Conservation (phyloP, 2,113 vertebrate genomes). For the Urocynchramus pylzowi region DNA sequence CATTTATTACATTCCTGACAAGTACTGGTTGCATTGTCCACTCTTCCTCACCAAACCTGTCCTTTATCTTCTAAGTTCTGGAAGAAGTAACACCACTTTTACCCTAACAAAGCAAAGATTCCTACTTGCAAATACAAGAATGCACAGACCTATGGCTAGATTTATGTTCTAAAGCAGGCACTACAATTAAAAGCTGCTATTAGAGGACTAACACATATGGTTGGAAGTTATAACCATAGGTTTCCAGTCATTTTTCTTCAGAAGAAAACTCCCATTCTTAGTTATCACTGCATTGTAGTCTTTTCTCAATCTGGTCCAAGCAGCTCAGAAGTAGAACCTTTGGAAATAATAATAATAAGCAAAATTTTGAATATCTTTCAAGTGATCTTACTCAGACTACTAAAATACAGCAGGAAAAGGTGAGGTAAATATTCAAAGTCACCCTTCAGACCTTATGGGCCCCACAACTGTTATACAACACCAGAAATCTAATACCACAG, state of each 20-base stretch:
- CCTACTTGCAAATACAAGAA: not conserved
- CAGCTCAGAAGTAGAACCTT: not conserved
- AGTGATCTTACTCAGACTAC: not conserved
- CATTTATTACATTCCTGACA: not conserved
- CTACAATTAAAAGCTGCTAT: not conserved
- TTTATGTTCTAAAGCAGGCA: not conserved
- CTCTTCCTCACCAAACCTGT: not conserved
- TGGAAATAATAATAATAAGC: not conserved
- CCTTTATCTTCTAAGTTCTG: not conserved
- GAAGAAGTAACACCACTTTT: not conserved
- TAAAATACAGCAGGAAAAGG: not conserved
- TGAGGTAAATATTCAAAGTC: not conserved
- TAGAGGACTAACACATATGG: not conserved
- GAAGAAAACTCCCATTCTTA: not conserved
- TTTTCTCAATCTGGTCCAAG: not conserved
- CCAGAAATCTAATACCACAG: not conserved
- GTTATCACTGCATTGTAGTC: fast-evolving
- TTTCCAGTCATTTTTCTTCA: not conserved
- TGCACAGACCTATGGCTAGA: not conserved
- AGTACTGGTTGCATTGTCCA: not conserved
- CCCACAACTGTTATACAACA: not conserved
- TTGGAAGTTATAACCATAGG: not conserved
- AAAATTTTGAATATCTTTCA: not conserved
- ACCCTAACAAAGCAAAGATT: not conserved
- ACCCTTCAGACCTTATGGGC: not conserved